Conservation (phyloP, 1,140 invertebrate species). For the Ptiloglossa arizonensis region DNA sequence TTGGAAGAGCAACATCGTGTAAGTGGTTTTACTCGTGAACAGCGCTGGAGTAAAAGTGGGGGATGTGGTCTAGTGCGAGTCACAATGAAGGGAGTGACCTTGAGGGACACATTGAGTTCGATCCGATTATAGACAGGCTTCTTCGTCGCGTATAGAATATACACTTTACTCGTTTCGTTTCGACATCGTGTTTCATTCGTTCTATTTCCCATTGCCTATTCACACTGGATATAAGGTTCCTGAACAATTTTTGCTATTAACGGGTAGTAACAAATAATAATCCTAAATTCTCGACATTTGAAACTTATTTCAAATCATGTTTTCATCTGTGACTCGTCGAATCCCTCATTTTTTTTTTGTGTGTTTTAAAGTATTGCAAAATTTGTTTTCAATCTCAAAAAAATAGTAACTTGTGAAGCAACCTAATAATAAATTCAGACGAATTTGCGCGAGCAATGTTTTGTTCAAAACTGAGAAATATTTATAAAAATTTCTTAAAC, state of each 20-base stretch:
- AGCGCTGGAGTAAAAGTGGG: too few species aligned
- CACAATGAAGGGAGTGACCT: too few species aligned
- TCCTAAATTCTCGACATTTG: background rate
- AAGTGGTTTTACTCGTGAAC: too few species aligned
- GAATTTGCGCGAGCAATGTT: background rate
- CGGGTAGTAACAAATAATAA: background rate
- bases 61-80: too few species aligned
- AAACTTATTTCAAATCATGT: too few species aligned
- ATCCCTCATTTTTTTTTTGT: too few species aligned
- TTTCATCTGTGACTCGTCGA: too few species aligned
- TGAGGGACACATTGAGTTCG: background rate
- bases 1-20: too few species aligned
- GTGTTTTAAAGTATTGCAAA: background rate
- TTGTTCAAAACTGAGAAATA: too few species aligned
- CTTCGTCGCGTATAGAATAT: background rate
- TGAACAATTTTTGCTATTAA: conserved; percentile 11
- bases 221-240: conserved; percentile 38
- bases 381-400: background rate
- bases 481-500: too few species aligned
- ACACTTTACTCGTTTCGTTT: background rate
- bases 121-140: background rate
- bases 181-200: background rate
- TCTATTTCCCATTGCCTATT: background rate
- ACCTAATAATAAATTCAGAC: background rate
- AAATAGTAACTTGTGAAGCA: background rate